Evolutionary conservation across 2,113 vertebrate species (phyloP).

Genomic region (Picathartes gymnocephalus): DNA sequence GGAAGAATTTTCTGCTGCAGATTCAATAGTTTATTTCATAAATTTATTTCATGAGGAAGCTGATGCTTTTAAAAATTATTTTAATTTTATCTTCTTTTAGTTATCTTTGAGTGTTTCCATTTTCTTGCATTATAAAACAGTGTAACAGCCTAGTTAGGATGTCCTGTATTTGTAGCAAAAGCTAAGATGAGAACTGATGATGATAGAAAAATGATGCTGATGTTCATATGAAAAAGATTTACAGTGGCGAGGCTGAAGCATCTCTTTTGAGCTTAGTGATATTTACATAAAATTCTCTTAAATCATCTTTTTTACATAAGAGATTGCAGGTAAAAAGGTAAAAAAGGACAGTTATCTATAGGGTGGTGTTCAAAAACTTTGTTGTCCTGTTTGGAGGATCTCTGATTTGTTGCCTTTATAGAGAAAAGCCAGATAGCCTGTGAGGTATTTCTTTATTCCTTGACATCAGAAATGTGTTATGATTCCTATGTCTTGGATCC

Average conservation of each 20-base stretch:
- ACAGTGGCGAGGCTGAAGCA: not conserved
- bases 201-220: not conserved
- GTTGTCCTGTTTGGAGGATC: not conserved
- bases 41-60: not conserved
- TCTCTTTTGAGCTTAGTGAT: not conserved
- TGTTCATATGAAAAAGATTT: not conserved
- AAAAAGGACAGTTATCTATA: not conserved
- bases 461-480: not conserved
- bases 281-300: not conserved
- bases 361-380: not conserved
- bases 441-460: not conserved
- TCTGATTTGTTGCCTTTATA: not conserved
- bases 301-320: not conserved
- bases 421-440: not conserved
- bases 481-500: not conserved
- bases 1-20: not conserved
- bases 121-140: not conserved
- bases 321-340: not conserved
- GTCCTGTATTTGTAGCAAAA: not conserved
- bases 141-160: not conserved
- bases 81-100: not conserved
- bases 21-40: not conserved
- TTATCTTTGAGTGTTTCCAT: not conserved
- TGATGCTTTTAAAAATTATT: not conserved
- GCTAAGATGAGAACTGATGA: not conserved